These are phyloP conservation scores for Eurosta solidaginis DNA, from an alignment of 1,140 invertebrate species.

Conservation along the genomic window DNA sequence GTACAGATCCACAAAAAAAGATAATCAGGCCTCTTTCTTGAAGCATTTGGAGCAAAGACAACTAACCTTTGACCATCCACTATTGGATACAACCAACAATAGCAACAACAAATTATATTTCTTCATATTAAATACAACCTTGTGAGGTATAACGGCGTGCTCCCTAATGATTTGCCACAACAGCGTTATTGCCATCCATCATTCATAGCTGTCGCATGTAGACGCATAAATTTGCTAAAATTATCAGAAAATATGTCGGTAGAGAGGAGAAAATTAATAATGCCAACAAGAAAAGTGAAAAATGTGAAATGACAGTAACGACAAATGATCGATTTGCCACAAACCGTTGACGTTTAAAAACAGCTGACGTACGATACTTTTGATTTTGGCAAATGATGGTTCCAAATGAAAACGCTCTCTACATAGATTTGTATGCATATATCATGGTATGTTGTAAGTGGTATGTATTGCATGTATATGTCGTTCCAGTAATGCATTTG, in stretches of 20 bases:
- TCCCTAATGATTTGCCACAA: neutral
- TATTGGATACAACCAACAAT: too few species aligned
- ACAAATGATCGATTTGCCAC: conserved; percentile 22
- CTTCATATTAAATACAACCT: conserved; percentile 3
- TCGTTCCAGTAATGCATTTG: neutral
- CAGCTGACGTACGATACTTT: neutral
- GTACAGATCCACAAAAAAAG: too few species aligned
- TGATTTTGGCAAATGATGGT: neutral
- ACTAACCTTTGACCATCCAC: too few species aligned
- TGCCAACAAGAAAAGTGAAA: neutral
- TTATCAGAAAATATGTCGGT: neutral
- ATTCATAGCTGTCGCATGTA: conserved; percentile 16
- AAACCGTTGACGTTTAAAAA: conserved; percentile 15
- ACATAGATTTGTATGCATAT: neutral
- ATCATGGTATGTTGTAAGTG: neutral
- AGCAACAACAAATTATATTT: neutral
- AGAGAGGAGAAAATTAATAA: neutral
- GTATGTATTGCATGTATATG: neutral
- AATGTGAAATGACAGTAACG: neutral
- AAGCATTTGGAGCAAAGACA: too few species aligned
- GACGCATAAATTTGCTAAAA: conserved; percentile 24
- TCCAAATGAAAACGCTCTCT: neutral
- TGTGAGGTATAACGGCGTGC: neutral
- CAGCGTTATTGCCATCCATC: neutral
- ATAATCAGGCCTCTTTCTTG: too few species aligned